Evolutionary conservation across 2,797 vertebrate species (phyloP).

Genomic region (Rhodeus uyekii): DNA sequence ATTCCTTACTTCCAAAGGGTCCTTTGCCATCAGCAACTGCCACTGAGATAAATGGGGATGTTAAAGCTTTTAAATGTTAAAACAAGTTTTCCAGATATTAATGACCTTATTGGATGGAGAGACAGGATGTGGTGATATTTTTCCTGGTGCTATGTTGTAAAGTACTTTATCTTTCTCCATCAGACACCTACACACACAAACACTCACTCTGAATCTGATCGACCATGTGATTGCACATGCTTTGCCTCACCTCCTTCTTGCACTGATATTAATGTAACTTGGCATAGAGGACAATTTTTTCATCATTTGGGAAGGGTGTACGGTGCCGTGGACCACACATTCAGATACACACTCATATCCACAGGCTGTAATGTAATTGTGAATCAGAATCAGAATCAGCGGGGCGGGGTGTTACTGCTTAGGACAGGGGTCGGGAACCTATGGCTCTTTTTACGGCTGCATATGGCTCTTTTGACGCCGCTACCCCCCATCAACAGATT

Average conservation of each 20-base stretch:
- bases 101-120: neutral
- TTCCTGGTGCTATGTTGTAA: slow-evolving; percentile 10
- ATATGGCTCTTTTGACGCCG: too few relatives aligned
- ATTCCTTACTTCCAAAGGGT: neutral
- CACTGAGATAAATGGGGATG: neutral
- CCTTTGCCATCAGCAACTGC: neutral
- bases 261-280: slow-evolving; percentile 39
- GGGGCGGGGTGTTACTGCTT: slow-evolving; percentile 15
- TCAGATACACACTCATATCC: slow-evolving; percentile 9
- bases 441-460: too few relatives aligned
- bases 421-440: too few relatives aligned
- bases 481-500: too few relatives aligned
- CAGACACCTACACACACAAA: neutral
- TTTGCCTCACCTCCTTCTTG: slow-evolving; percentile 8
- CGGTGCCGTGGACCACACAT: slow-evolving; percentile 41
- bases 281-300: slow-evolving; percentile 30
- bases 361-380: slow-evolving; percentile 17
- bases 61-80: too few relatives aligned
- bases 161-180: slow-evolving; percentile 17
- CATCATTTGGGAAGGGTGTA: slow-evolving; percentile 32
- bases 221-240: neutral
- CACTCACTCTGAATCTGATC: neutral
- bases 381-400: slow-evolving; percentile 34
- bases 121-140: neutral
- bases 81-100: neutral